These are phyloP conservation scores for Uria lomvia DNA, from an alignment of 2,113 vertebrate species.

Conservation along the genomic window DNA sequence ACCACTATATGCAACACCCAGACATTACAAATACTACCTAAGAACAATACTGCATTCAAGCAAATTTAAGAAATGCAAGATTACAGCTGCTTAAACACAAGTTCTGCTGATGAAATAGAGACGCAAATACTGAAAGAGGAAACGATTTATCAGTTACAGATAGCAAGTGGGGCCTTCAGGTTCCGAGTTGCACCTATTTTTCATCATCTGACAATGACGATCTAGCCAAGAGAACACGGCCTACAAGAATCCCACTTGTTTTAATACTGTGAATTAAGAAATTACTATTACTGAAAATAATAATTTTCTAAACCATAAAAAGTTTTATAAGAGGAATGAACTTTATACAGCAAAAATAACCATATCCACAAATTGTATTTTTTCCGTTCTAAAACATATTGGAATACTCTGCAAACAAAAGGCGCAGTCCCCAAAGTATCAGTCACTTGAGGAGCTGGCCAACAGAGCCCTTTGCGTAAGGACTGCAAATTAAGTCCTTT, in stretches of 20 bases:
- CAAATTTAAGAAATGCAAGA: neutral
- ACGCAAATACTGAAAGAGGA: neutral
- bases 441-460: neutral
- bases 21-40: neutral
- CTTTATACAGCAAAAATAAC: neutral
- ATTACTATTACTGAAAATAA: neutral
- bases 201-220: neutral
- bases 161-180: neutral
- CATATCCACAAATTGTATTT: neutral
- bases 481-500: neutral
- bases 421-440: neutral
- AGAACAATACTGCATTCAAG: constrained; percentile 17
- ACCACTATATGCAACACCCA: constrained; percentile 1
- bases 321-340: neutral
- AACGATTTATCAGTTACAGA: neutral
- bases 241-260: neutral
- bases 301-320: neutral
- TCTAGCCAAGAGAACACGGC: neutral
- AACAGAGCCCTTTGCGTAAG: neutral
- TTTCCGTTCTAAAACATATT: neutral
- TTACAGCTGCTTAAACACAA: constrained; percentile 46
- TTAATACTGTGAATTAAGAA: neutral
- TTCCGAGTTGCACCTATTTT: neutral
- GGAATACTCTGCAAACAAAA: neutral
- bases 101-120: neutral